phyloP scores from a whole-genome alignment of 1,140 invertebrate genomes.

The Dendroctonus valens region DNA sequence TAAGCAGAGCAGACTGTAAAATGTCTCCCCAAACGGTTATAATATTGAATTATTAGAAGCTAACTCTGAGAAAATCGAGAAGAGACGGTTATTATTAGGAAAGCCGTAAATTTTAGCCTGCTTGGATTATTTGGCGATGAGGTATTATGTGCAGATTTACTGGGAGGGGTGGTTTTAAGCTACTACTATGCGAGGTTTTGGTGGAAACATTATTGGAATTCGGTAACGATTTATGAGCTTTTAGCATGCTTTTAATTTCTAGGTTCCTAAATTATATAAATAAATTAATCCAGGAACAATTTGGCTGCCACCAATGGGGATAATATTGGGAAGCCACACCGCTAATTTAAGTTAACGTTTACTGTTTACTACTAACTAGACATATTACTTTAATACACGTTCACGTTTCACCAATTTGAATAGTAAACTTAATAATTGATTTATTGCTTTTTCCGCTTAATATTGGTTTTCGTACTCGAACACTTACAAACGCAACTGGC shows the following conservation, averaged over 20 bases:
- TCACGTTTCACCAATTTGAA: too few species aligned
- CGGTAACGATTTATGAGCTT: slow-evolving; percentile 14
- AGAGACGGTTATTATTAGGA: slow-evolving; percentile 30
- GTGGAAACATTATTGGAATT: slow-evolving; percentile 24
- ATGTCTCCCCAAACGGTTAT: slow-evolving; percentile 28
- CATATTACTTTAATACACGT: too few species aligned
- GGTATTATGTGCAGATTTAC: slow-evolving; percentile 29
- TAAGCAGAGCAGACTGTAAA: slow-evolving; percentile 26
- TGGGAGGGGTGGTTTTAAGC: slow-evolving; percentile 28
- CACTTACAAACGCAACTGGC: too few species aligned
- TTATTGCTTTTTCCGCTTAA: too few species aligned
- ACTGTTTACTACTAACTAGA: too few species aligned
- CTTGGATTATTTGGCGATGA: slow-evolving; percentile 23
- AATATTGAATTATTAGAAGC: slow-evolving; percentile 30
- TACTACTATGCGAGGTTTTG: slow-evolving; percentile 22
- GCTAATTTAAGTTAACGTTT: too few species aligned
- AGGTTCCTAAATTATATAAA: too few species aligned
- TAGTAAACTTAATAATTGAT: too few species aligned
- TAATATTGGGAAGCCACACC: too few species aligned
- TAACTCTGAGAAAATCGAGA: slow-evolving; percentile 26
- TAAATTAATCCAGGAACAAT: too few species aligned
- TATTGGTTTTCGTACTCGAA: too few species aligned
- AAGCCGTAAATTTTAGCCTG: slow-evolving; percentile 24
- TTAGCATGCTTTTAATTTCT: background rate
- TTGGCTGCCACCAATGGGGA: too few species aligned